Evolutionary conservation across 2,888 invertebrate genomes (phyloP), one percentile per base, ranked within the genome.

Genomic region (Hoplodrina ambigua): DNA sequence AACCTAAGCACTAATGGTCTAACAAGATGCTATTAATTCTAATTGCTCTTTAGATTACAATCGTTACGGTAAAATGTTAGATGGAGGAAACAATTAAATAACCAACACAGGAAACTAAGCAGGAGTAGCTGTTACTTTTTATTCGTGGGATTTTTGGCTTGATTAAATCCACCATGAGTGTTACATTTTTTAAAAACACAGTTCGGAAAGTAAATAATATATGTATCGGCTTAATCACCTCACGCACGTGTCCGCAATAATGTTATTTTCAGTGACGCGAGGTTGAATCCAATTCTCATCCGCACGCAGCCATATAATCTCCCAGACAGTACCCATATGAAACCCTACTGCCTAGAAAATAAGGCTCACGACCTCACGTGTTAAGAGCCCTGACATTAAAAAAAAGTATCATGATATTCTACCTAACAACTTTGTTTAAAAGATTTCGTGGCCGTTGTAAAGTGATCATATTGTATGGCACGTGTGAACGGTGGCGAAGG

Each of bases 291-390:
- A 90, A 93, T 92, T 91, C 90, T 85, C 88, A 90, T 87, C 86
- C 86, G 84, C 81, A 87, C 87, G 94, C 93, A 94, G 93, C 94
- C 94, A 91, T 94, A 94, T 88, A 94, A 94, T 88, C 81, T 85
- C 88, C 60, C 85, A 84, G 83, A 83, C 86, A 84, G 80, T 81
- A 73, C 75, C 82, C 73, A 93, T 87, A 92, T 77, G 91, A 93
- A 94, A 92, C 93, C 94, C 87, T 94, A 94, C 86, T 79, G 78
- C 83, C 83, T 72, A 79, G 83, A 86, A 82, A 89, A 91, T 89
- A 92, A 89, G 87, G 88, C 80, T 69, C 50, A 75, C 19, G 69
- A 56, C 69, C 71, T 72, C 78, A 82, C 78, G 80, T 78, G 82
- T 69, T 53, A 56, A 61, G 57, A 59, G 62, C 83, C 80, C 61